Percentiles rank a stretch among this genome's conserved stretches.
phyloP scores from a whole-genome alignment of 1,140 invertebrate species.

The Camponotus floridanus region DNA sequence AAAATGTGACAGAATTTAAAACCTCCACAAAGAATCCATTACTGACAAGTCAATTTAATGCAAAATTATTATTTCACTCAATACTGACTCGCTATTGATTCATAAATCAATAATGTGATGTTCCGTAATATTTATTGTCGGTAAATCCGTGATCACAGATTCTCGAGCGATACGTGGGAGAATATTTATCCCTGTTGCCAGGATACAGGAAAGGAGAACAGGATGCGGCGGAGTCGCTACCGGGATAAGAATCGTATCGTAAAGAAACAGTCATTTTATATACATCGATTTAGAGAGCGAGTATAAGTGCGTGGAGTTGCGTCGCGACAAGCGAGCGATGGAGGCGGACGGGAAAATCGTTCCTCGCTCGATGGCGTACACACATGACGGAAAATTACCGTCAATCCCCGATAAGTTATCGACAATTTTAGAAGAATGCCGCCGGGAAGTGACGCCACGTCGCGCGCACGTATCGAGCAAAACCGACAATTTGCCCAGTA shows the following conservation, averaged over 20 bases:
- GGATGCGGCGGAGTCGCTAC: conserved; percentile 61
- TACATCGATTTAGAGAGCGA: conserved; percentile 41
- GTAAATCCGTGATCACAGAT: conserved; percentile 7
- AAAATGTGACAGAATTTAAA: background rate
- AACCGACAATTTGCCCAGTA: conserved; percentile 80
- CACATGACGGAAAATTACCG: conserved; percentile 75
- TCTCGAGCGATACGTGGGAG: conserved; percentile 49
- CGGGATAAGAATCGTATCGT: conserved; percentile 47
- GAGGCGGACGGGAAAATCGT: conserved; percentile 62
- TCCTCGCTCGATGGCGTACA: conserved; percentile 60
- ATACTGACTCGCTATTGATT: background rate
- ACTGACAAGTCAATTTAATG: background rate
- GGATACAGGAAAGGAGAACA: conserved; percentile 20
- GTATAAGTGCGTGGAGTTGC: background rate
- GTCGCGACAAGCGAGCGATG: background rate
- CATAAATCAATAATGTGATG: background rate
- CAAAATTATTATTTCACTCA: background rate
- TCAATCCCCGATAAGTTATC: conserved; percentile 81
- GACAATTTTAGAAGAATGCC: conserved; percentile 80
- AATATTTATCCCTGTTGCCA: conserved; percentile 12
- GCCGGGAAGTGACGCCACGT: conserved; percentile 74
- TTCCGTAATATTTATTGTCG: background rate
- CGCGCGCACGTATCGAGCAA: conserved; percentile 64
- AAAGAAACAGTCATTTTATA: conserved; percentile 42
- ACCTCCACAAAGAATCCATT: background rate